Conservation (phyloP, 2,888 invertebrate species). For the Mythimna impura region DNA sequence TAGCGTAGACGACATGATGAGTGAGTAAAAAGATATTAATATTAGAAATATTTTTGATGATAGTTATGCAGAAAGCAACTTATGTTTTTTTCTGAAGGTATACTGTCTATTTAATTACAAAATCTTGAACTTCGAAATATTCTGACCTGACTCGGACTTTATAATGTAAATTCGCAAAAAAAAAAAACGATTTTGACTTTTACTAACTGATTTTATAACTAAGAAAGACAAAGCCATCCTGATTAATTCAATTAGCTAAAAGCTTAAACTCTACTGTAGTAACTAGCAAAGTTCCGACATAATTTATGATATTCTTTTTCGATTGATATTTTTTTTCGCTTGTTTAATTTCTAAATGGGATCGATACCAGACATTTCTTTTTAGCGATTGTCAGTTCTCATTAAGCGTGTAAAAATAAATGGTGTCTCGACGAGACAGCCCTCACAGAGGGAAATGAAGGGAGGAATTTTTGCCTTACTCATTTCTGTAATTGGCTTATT, state of each 20-base stretch:
- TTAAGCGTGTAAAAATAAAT: conserved; percentile 86
- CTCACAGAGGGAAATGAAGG: conserved; percentile 63
- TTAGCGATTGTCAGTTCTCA: conserved; percentile 83
- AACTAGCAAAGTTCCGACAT: background rate
- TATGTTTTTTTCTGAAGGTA: background rate
- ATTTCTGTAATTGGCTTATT: conserved; percentile 75
- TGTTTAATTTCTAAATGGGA: conserved; percentile 62
- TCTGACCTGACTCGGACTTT: background rate
- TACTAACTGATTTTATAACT: background rate
- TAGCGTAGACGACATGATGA: background rate
- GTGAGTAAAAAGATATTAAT: background rate
- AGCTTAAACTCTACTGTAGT: conserved; percentile 24
- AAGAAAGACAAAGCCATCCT: background rate
- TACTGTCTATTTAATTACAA: background rate
- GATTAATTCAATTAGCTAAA: conserved; percentile 46
- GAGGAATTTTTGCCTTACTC: conserved; percentile 69
- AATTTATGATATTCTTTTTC: conserved; percentile 11
- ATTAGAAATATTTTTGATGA: background rate
- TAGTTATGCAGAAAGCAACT: background rate
- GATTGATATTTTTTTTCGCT: conserved; percentile 28
- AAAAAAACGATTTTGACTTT: background rate
- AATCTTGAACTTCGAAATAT: background rate
- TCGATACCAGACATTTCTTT: conserved; percentile 73
- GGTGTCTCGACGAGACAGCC: conserved; percentile 75
- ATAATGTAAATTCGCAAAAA: background rate